These are phyloP conservation scores for Pimephales promelas DNA, from an alignment of 2,113 vertebrate species.

Conservation along the genomic window DNA sequence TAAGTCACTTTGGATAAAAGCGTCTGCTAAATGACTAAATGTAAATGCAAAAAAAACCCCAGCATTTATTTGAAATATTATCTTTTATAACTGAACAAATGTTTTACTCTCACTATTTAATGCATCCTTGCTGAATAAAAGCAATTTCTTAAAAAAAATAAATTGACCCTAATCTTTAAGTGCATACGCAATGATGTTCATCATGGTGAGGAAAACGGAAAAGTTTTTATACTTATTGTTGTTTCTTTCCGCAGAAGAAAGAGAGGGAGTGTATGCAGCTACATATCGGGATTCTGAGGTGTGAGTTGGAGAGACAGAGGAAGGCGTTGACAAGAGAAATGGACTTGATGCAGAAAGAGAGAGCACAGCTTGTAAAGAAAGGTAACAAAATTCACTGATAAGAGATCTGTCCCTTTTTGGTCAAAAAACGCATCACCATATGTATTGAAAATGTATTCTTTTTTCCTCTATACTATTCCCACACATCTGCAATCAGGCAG, in stretches of 20 bases:
- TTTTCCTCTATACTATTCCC: background rate
- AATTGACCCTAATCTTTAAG: no score
- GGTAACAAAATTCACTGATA: constrained; percentile 66
- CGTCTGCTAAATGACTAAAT: no score
- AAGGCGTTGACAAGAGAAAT: constrained; percentile 86
- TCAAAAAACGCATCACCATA: background rate
- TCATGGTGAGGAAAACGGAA: background rate
- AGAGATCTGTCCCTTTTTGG: background rate
- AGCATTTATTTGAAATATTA: no score
- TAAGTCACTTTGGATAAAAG: no score
- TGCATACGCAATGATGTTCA: no score
- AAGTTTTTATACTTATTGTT: background rate
- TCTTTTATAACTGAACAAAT: no score
- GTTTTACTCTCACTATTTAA: no score
- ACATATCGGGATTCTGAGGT: constrained; percentile 88
- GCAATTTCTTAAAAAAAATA: no score
- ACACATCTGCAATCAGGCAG: constrained; percentile 22
- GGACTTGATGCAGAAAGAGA: constrained; percentile 85
- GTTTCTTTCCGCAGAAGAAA: constrained; percentile 82
- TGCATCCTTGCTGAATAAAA: no score
- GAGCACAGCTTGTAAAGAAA: constrained; percentile 81
- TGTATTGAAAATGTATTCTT: background rate
- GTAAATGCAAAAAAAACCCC: no score
- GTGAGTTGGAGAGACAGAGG: constrained; percentile 92
- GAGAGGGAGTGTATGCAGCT: constrained; percentile 92